Evolutionary conservation across 2,888 invertebrate genomes (phyloP), one percentile per base, ranked within the genome.

Genomic region (Cheilosia scutellata): DNA sequence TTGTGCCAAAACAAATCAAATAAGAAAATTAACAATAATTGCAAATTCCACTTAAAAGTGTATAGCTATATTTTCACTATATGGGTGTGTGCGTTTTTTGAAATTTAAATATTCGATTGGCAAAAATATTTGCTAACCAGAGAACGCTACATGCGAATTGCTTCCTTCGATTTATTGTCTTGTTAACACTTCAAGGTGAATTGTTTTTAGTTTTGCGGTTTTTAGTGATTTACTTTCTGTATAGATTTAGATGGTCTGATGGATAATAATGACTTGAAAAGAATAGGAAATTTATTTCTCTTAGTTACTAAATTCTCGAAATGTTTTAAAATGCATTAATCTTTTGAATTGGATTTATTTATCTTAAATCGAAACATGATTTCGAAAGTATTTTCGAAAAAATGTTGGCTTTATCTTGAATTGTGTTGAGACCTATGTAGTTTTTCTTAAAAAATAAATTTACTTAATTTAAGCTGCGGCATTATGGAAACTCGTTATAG

Each of bases 1-100:
- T 60, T 47, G 53, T 75, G 80, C 80, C 80, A 82, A 82, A 68
- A 75, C 49, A 75, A 80, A 75, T 80, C 25, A 49, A 33, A 37
- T 37, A 57, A 11, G 49, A 71, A 53, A 60, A 71, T 31, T 53
- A 58, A 53, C 42, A 76, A 65, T 53, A 71, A 82, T 76, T 71
- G 65, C 65, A 53, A 58, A 65, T 53, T 65, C 53, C 70, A 82
- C 82, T 82, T 82, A 60, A 60, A n/a, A 82, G 27, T 20, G 2
- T 16, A 29, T 63, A 33, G 16, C 53, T 4, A 29, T 4, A 29
- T 31, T 16, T 29, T 27, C 27, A 25, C 37, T 29, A 27, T 27
- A 51, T 4, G 13, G 9, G 27, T 40, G 11, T 33, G 44, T 31
- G 7, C 11, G 25, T 33, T 20, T 20, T 9, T 40, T 20, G 65